Percentiles rank a stretch among this genome's conserved stretches.
phyloP scores from a whole-genome alignment of 2,113 vertebrate species.

The Opisthocomus hoazin region DNA sequence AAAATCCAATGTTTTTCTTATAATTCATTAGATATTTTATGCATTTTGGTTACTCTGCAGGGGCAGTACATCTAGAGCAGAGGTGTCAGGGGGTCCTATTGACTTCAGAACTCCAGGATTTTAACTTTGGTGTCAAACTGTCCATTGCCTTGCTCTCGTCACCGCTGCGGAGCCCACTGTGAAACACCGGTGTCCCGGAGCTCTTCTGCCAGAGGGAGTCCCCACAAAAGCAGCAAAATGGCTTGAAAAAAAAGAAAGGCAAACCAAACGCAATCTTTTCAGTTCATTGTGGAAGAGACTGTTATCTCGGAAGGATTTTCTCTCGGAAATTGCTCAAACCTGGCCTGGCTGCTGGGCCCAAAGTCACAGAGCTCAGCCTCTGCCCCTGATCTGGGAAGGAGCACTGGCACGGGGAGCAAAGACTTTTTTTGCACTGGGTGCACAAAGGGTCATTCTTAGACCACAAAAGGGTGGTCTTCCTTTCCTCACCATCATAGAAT shows the following conservation, averaged over 20 bases:
- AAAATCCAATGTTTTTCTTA: background rate
- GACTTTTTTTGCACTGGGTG: background rate
- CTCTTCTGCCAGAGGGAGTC: background rate
- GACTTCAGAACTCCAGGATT: background rate
- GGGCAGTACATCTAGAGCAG: background rate
- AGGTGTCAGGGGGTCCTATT: background rate
- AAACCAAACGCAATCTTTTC: background rate
- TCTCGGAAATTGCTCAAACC: background rate
- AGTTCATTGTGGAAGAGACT: background rate
- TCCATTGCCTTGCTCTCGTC: background rate
- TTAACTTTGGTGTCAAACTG: background rate
- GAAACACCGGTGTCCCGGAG: background rate
- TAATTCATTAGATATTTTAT: background rate
- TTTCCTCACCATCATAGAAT: background rate
- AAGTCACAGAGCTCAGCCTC: background rate
- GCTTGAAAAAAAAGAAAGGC: background rate
- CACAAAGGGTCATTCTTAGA: background rate
- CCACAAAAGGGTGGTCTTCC: background rate
- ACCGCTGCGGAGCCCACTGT: background rate
- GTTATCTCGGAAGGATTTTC: background rate
- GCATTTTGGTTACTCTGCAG: background rate
- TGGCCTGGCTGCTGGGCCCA: background rate
- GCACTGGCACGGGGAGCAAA: background rate
- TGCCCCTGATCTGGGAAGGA: background rate
- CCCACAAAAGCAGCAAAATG: background rate